Conservation (phyloP, 2,113 vertebrate genomes). For the Copsychus sechellarum region DNA sequence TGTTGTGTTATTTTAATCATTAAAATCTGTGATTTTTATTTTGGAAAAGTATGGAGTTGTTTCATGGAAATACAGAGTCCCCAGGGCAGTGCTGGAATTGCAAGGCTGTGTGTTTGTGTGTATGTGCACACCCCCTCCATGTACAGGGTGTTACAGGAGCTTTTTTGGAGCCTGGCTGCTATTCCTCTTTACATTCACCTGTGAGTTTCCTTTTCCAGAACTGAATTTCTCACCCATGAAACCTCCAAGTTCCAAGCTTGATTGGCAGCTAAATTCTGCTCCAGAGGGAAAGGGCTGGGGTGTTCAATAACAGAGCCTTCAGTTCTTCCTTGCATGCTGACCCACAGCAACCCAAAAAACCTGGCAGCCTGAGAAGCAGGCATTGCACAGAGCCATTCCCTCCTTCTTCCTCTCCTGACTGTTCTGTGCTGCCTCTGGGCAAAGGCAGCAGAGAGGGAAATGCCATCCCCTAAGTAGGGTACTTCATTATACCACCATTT, state of each 20-base stretch:
- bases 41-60: background rate
- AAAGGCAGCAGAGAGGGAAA: background rate
- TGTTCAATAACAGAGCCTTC: background rate
- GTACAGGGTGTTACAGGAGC: background rate
- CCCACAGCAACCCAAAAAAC: background rate
- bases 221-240: background rate
- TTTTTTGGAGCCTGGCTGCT: background rate
- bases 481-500: background rate
- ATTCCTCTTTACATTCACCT: background rate
- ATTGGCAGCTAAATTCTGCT: background rate
- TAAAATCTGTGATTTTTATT: slow-evolving; percentile 64
- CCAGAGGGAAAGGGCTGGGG: too few species aligned
- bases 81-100: background rate
- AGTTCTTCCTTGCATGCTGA: background rate
- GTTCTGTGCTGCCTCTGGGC: background rate
- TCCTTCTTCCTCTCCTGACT: background rate
- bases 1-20: slow-evolving; percentile 78
- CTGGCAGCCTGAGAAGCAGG: background rate
- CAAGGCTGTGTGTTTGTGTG: background rate
- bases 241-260: background rate
- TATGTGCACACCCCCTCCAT: accelerated
- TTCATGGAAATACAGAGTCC: background rate
- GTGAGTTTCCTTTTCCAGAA: background rate
- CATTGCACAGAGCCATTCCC: background rate
- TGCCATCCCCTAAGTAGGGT: too few species aligned